phyloP scores from a whole-genome alignment of 2,797 vertebrate genomes.

The Carapus acus region DNA sequence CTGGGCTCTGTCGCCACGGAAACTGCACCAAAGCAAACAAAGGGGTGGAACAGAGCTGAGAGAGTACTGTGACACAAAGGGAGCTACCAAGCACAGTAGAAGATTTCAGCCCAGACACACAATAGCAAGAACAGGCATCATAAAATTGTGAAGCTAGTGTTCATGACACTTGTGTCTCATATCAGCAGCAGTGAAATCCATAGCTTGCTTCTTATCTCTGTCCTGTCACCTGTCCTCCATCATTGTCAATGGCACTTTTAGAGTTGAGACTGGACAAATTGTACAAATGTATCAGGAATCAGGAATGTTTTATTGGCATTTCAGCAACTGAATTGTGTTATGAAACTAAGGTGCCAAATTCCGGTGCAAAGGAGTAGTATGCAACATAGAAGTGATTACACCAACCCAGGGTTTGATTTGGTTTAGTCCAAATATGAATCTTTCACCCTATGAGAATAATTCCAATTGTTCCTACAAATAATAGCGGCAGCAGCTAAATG shows the following conservation, averaged over 20 bases:
- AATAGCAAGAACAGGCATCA: slow-evolving; percentile 46
- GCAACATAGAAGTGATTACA: no score
- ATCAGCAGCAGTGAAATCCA: slow-evolving; percentile 29
- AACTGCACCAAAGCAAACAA: slow-evolving; percentile 79
- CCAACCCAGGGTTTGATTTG: no score
- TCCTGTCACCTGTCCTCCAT: slow-evolving; percentile 59
- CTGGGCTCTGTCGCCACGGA: slow-evolving; percentile 70
- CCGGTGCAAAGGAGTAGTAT: no score
- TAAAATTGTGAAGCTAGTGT: slow-evolving; percentile 23
- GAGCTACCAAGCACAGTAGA: slow-evolving; percentile 61
- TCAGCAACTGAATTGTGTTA: no score
- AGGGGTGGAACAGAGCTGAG: slow-evolving; percentile 70
- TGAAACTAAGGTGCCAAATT: no score
- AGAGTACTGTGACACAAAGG: slow-evolving; percentile 71
- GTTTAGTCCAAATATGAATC: no score
- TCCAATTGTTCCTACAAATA: slow-evolving; percentile 29
- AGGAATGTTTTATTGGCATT: no score
- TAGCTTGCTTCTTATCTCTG: slow-evolving; percentile 12
- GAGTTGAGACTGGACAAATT: slow-evolving; percentile 68
- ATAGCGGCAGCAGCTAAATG: slow-evolving; percentile 26
- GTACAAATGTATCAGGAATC: no score
- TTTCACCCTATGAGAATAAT: no score
- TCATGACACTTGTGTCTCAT: slow-evolving; percentile 31
- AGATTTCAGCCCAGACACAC: slow-evolving; percentile 56
- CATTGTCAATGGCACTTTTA: slow-evolving; percentile 70